Evolutionary conservation across 2,113 vertebrate species (phyloP), one percentile per base, ranked within the genome.

Genomic region (Struthidea cinerea): DNA sequence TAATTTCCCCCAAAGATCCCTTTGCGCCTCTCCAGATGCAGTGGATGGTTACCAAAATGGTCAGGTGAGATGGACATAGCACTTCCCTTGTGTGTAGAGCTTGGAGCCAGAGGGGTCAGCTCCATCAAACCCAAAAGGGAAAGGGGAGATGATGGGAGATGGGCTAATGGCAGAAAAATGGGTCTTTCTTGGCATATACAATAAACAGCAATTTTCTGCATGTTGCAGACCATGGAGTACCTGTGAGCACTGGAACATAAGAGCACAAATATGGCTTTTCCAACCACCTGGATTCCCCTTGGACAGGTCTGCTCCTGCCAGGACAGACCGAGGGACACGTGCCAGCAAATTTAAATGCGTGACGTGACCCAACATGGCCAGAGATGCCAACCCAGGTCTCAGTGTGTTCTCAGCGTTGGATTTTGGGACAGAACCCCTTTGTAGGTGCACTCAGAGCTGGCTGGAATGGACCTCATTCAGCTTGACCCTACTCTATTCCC

Each of bases 401-500:
- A 8, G 22, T 1, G 4, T 17, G 13, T 3, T 1, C 80, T 73
- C 33, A 21, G 0, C 0, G 0, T 7, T 33, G 32, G 0, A 28
- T 57, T 94, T 86, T 3, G 1, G 53, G 37, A 65, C 17, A 56
- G 37, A 10, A 82, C 2, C 15, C 3, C 10, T 75, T 71, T 16
- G 11, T n/a, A 42, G 39, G 11, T 47, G 23, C 16, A 9, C 33
- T 90, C 46, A 59, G 55, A 61, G 47, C 22, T 71, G 7, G 3
- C 27, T 5, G 4, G 13, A 24, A 15, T 28, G 8, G 20, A 44
- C 13, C 13, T 46, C 22, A 22, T 4, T 75, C 39, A 87, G 60
- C 18, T 65, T 9, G 1, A 49, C 11, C 26, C 11, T 14, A 5
- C 24, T 61, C 23, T 4, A 2, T 18, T 19, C 21, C 30, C 17